Evolutionary conservation across 2,888 invertebrate genomes (phyloP).

Genomic region (Urechis unicinctus): DNA sequence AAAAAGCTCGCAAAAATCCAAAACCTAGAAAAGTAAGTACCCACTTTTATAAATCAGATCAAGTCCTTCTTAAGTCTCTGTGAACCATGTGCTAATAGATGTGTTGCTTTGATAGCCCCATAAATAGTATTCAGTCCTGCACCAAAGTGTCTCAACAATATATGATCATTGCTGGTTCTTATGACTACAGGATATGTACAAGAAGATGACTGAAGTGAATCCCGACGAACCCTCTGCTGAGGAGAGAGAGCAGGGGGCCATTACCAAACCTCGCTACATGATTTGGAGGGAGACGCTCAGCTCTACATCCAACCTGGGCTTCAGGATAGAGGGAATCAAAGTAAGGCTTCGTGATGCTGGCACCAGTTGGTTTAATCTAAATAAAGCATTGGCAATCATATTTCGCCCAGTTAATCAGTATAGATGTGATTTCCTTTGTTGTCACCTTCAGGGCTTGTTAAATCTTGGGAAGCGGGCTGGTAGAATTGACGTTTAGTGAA

Average conservation of each 20-base stretch:
- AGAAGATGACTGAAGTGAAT: slow-evolving; percentile 94
- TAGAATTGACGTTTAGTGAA: too few species aligned
- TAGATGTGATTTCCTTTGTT: too few species aligned
- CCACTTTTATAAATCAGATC: not conserved
- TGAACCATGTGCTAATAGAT: not conserved
- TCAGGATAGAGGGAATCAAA: slow-evolving; percentile 49
- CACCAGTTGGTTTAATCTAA: too few species aligned
- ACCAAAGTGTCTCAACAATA: not conserved
- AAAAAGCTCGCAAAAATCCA: slow-evolving; percentile 90
- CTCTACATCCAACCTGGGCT: slow-evolving; percentile 42
- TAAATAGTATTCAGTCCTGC: not conserved
- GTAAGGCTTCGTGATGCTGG: too few species aligned
- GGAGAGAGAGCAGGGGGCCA: slow-evolving; percentile 81
- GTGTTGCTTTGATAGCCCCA: not conserved
- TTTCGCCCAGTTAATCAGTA: too few species aligned
- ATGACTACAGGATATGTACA: slow-evolving; percentile 78
- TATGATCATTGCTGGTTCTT: not conserved
- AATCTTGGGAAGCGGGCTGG: too few species aligned
- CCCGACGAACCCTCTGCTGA: slow-evolving; percentile 81
- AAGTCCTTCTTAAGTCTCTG: not conserved
- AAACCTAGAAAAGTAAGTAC: slow-evolving; percentile 63
- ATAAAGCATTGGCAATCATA: too few species aligned
- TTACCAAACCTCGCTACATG: slow-evolving; percentile 71
- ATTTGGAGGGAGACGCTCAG: slow-evolving; percentile 48
- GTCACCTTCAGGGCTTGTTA: too few species aligned